Evolutionary conservation across 2,888 invertebrate genomes (phyloP).

Genomic region (Sclerodermus sp.): DNA sequence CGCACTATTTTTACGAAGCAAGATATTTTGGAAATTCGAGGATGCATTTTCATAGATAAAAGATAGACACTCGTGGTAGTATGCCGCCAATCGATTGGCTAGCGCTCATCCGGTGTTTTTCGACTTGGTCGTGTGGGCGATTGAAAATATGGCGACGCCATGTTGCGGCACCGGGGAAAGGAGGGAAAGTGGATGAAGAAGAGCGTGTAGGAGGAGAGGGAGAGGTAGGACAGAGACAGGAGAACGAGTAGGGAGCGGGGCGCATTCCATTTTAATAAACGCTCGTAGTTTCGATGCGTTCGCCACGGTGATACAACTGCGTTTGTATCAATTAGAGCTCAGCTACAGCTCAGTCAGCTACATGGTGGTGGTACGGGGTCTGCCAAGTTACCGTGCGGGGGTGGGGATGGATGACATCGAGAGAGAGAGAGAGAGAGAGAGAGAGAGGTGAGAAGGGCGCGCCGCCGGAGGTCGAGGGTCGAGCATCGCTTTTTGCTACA

Average conservation of each 20-base stretch:
- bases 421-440: neutral
- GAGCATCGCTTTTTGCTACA: too few species aligned
- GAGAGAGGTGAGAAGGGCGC: too few species aligned
- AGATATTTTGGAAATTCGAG: too few species aligned
- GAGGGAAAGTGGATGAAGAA: neutral
- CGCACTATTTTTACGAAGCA: too few species aligned
- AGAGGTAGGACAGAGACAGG: neutral
- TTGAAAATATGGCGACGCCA: too few species aligned
- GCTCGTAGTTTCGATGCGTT: slow-evolving; percentile 4
- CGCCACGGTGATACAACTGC: slow-evolving; percentile 13
- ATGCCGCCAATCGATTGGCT: too few species aligned
- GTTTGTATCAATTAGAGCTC: slow-evolving; percentile 24
- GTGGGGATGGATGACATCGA: neutral
- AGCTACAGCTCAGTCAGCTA: neutral
- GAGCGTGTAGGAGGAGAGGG: neutral
- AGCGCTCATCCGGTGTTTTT: too few species aligned
- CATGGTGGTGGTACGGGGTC: neutral
- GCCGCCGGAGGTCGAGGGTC: too few species aligned
- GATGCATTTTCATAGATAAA: too few species aligned
- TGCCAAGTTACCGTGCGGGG: neutral
- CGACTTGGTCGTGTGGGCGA: too few species aligned
- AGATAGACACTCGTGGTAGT: too few species aligned
- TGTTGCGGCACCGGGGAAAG: too few species aligned
- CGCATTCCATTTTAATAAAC: slow-evolving; percentile 19
- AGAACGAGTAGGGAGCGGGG: neutral